A percentile compares a stretch with the other conserved stretches of the same genome.
Conservation (phyloP, 1,140 invertebrate species). For the Euura lappo region DNA sequence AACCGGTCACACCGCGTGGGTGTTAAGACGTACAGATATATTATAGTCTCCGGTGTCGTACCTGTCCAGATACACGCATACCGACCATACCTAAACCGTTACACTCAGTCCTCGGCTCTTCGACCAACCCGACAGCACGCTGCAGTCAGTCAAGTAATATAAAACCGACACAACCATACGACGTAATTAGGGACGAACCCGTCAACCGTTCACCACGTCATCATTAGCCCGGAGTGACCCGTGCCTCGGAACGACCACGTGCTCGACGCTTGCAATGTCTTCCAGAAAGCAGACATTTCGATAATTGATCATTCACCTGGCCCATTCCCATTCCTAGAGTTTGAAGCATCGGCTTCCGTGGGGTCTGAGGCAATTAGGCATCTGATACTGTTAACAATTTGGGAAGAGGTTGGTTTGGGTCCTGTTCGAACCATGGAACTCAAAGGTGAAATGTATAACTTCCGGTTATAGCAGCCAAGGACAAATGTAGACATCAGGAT, state of each 20-base stretch:
- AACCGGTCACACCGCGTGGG: slow-evolving; percentile 9
- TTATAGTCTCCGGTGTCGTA: background rate
- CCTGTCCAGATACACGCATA: background rate
- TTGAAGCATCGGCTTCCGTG: too few species aligned
- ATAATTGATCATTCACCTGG: too few species aligned
- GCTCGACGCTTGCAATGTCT: too few species aligned
- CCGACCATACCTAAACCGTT: background rate
- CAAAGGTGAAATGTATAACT: slow-evolving; percentile 44
- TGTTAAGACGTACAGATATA: background rate
- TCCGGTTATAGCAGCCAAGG: slow-evolving; percentile 41
- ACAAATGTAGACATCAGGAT: slow-evolving; percentile 48
- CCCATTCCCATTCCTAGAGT: too few species aligned
- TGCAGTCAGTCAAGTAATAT: background rate
- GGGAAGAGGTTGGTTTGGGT: background rate
- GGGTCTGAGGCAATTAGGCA: background rate
- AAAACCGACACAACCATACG: background rate
- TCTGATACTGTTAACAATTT: background rate
- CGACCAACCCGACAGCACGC: background rate
- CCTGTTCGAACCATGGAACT: background rate
- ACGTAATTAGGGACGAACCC: background rate
- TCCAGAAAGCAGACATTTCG: too few species aligned
- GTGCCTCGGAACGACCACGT: too few species aligned
- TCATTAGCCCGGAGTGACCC: slow-evolving; percentile 6
- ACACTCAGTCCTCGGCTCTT: background rate
- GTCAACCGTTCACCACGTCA: slow-evolving; percentile 6